Evolutionary conservation across 2,797 vertebrate genomes (phyloP).

Genomic region (Enteromius radiatus): DNA sequence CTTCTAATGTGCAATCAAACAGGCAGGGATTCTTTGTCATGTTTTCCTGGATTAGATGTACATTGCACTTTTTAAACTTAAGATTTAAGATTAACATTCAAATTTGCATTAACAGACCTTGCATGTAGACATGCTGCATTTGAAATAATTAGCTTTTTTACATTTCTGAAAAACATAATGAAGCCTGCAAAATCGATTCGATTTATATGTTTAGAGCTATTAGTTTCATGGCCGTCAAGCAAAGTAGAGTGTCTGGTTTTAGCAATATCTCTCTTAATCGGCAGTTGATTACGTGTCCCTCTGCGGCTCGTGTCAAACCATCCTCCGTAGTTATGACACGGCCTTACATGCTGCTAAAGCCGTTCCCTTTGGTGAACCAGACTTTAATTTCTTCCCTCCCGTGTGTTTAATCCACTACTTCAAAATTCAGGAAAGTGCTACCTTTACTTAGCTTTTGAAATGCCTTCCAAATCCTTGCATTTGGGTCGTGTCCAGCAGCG

Average conservation of each 20-base stretch:
- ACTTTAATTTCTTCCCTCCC: conserved; percentile 54
- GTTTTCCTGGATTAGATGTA: background rate
- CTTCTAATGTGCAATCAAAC: conserved; percentile 22
- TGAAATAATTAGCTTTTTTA: background rate
- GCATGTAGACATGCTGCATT: background rate
- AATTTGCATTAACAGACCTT: conserved; percentile 14
- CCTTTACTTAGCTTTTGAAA: conserved; percentile 63
- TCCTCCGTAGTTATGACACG: conserved; percentile 50
- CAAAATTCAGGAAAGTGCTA: conserved; percentile 62
- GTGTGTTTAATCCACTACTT: conserved; percentile 61
- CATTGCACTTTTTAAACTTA: conserved; percentile 7
- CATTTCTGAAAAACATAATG: background rate
- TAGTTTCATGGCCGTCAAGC: background rate
- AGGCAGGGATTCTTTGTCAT: conserved; percentile 21
- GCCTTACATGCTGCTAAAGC: conserved; percentile 48
- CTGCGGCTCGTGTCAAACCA: conserved; percentile 38
- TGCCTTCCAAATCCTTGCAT: conserved; percentile 65
- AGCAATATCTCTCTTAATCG: conserved; percentile 52
- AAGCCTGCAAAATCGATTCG: background rate
- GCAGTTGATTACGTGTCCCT: conserved; percentile 47
- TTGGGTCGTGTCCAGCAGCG: conserved; percentile 68
- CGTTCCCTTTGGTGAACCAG: conserved; percentile 49
- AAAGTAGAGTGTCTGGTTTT: conserved; percentile 34
- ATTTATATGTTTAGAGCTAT: background rate
- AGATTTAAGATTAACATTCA: background rate